phyloP scores from a whole-genome alignment of 2,888 invertebrate genomes.

The Eremobia ochroleuca region DNA sequence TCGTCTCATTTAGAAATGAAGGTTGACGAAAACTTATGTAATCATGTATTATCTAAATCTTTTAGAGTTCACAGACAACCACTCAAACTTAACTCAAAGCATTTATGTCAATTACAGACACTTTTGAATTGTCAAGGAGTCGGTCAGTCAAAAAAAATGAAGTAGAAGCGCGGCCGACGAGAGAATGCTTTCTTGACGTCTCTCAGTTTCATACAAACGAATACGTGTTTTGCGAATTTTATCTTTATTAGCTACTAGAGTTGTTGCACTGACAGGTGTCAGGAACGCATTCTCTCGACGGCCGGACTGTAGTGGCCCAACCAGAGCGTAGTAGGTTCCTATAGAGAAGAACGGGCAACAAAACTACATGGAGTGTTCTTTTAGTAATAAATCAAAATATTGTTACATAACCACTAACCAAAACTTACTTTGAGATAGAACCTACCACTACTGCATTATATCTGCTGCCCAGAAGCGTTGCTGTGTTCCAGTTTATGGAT shows the following conservation, averaged over 20 bases:
- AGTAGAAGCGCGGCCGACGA: neutral
- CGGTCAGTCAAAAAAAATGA: neutral
- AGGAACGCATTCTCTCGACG: too few relatives aligned
- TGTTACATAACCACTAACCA: neutral
- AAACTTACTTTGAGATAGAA: neutral
- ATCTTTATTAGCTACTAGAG: too few relatives aligned
- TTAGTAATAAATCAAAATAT: neutral
- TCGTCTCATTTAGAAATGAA: constrained; percentile 46
- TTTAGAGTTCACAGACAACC: constrained; percentile 10
- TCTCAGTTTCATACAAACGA: too few relatives aligned
- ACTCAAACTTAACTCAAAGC: neutral
- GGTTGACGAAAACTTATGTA: constrained; percentile 39
- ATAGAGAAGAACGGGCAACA: neutral
- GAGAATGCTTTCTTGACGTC: too few relatives aligned
- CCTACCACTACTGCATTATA: too few relatives aligned
- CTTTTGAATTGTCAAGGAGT: neutral
- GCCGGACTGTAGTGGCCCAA: neutral
- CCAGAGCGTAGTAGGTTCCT: neutral
- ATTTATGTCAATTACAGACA: neutral
- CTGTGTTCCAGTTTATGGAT: neutral
- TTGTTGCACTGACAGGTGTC: too few relatives aligned
- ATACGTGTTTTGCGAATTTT: too few relatives aligned
- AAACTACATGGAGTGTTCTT: neutral
- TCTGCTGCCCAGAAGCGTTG: neutral
- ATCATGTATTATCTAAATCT: constrained; percentile 15